Conservation (phyloP, 2,797 vertebrate species). For the Caiman crocodilus region DNA sequence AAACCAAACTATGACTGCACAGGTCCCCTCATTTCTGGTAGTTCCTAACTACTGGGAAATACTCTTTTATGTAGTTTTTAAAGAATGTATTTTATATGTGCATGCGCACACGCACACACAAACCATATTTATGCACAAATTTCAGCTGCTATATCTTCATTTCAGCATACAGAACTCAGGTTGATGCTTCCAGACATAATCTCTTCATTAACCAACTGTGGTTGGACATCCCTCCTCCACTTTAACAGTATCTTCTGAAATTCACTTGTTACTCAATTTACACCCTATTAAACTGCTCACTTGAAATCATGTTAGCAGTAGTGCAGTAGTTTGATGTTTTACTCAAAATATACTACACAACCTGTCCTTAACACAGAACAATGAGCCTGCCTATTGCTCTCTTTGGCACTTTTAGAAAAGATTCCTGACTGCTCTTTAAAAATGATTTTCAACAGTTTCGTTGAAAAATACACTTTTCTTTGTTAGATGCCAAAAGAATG, state of each 20-base stretch:
- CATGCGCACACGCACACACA: background rate
- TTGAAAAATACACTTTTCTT: background rate
- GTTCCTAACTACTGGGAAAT: background rate
- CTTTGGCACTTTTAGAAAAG: background rate
- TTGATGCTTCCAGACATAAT: background rate
- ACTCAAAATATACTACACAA: background rate
- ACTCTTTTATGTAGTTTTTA: background rate
- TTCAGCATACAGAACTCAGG: background rate
- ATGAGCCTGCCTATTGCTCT: background rate
- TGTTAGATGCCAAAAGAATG: background rate
- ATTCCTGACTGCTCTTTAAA: background rate
- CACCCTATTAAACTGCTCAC: background rate
- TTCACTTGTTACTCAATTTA: background rate
- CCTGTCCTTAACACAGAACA: background rate
- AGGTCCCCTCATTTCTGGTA: background rate
- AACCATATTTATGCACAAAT: background rate
- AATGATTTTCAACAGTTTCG: background rate
- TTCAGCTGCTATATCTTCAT: accelerated
- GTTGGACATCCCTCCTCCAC: background rate
- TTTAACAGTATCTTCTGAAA: background rate
- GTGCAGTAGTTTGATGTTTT: background rate
- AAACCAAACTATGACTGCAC: background rate
- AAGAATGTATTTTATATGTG: background rate
- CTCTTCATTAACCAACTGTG: background rate
- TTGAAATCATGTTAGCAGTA: background rate